Base-by-base conservation (phyloP, 2,888 invertebrate genomes). In the Polylopha cassiicola region DNA sequence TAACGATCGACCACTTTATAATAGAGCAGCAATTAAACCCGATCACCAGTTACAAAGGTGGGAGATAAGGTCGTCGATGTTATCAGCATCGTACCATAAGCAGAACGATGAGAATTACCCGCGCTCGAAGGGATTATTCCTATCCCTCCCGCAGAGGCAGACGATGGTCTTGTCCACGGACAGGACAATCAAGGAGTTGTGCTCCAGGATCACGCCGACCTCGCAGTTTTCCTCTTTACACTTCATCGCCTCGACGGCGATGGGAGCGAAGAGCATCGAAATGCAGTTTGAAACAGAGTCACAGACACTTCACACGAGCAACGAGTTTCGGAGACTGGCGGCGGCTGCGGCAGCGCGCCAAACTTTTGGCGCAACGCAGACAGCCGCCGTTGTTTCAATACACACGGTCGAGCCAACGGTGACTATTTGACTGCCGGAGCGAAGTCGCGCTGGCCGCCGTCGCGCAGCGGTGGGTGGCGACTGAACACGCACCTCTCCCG, bases 221-320 rank as follows among this genome's bases (percentile, higher is more conserved):
- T 86, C 86, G 64, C 86, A 86, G 68, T 86, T 86, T 73, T 81
- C 85, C 80, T 82, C 86, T 77, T 85, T 85, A 74, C 86, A 86
- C 86, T 86, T 86, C 86, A 86, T 86, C 85, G 85, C 84, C 78
- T 79, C 79, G 47, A 72, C 73, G 79, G 81, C 84, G 82, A 85
- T 80, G 54, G 78, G 76, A 81, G 84, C 73, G 76, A 82, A 82
- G 81, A 81, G 82, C 84, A 84, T 85, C 69, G 78, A 80, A 75
- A 68, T 65, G 73, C 67, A 65, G 37, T 39, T 32, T 34, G 58
- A 70, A n/a, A n/a, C n/a, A n/a, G n/a, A n/a, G n/a, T n/a, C 73
- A 74, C 75, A 58, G 65, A 66, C 75, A 77, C 75, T 72, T 65
- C 66, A 73, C 69, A 70, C 55, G 46, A 55, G 47, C 55, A 46